phyloP scores from a whole-genome alignment of 2,888 invertebrate genomes.

The Sycophila texana region DNA sequence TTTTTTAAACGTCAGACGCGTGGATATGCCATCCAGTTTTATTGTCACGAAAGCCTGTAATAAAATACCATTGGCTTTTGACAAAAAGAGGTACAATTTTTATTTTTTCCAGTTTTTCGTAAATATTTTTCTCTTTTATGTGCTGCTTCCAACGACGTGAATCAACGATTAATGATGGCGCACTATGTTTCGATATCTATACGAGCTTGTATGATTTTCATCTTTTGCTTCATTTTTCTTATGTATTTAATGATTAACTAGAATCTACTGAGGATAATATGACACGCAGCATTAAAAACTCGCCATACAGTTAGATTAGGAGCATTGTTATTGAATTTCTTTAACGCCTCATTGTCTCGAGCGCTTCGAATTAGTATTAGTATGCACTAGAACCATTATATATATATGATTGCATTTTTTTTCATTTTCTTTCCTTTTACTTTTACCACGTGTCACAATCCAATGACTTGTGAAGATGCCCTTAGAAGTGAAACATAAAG shows the following conservation, averaged over 20 bases:
- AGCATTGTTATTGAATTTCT: constrained; percentile 32
- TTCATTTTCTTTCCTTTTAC: constrained; percentile 41
- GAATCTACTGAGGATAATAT: constrained; percentile 53
- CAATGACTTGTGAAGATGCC: constrained; percentile 62
- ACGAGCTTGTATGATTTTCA: constrained; percentile 58
- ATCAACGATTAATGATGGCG: constrained; percentile 56
- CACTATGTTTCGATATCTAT: constrained; percentile 66
- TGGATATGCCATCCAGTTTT: constrained; percentile 59
- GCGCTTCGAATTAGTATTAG: constrained; percentile 27
- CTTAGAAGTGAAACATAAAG: constrained; percentile 72
- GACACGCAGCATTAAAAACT: constrained; percentile 55
- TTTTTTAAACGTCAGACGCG: constrained; percentile 35
- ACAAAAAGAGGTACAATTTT: constrained; percentile 52
- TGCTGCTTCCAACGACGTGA: constrained; percentile 24
- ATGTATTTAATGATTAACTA: constrained; percentile 57
- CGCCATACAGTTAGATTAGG: constrained; percentile 33
- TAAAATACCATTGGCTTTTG: constrained; percentile 54
- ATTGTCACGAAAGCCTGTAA: constrained; percentile 63
- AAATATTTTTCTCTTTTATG: constrained; percentile 37
- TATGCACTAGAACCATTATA: constrained; percentile 42
- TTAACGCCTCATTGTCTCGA: constrained; percentile 22
- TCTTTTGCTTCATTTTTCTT: constrained; percentile 50
- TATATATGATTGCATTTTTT: constrained; percentile 46
- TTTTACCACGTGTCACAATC: constrained; percentile 60
- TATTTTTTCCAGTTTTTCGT: constrained; percentile 35